phyloP scores from a whole-genome alignment of 2,113 vertebrate genomes.

The Epinephelus lanceolatus region DNA sequence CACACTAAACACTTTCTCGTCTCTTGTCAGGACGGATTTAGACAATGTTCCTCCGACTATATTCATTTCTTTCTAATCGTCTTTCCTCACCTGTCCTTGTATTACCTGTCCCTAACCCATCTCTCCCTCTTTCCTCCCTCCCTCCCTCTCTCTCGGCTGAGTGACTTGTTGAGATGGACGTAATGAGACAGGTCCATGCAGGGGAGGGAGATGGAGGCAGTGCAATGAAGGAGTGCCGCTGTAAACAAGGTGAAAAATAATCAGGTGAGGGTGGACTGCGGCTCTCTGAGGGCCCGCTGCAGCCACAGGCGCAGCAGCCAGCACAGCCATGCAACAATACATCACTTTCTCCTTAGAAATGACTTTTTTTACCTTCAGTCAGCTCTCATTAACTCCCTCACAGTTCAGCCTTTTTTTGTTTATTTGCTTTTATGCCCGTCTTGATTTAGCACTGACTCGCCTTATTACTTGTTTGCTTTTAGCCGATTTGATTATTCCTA shows the following conservation, averaged over 20 bases:
- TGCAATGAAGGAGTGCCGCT: constrained; percentile 63
- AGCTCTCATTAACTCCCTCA: constrained; percentile 56
- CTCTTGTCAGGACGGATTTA: constrained; percentile 66
- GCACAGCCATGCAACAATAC: constrained; percentile 51
- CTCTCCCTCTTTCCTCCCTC: neutral
- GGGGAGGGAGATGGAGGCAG: constrained; percentile 64
- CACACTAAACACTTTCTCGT: constrained; percentile 64
- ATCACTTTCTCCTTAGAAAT: constrained; percentile 60
- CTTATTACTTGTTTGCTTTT: constrained; percentile 29
- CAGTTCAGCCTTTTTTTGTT: constrained; percentile 27
- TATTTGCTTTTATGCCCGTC: constrained; percentile 42
- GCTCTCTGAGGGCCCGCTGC: constrained; percentile 68
- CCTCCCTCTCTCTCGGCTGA: constrained; percentile 62
- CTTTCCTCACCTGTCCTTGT: constrained; percentile 75
- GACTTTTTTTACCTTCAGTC: constrained; percentile 65
- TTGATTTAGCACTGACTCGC: constrained; percentile 37
- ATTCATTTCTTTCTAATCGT: constrained; percentile 62
- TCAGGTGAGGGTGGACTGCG: constrained; percentile 69
- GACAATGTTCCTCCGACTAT: constrained; percentile 32
- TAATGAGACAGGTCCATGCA: constrained; percentile 80
- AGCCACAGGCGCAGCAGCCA: constrained; percentile 25
- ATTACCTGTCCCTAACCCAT: constrained; percentile 61
- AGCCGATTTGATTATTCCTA: constrained; percentile 26
- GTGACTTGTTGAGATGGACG: constrained; percentile 74
- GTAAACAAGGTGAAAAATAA: constrained; percentile 82